These are phyloP conservation scores for Salvelinus fontinalis DNA, from an alignment of 2,113 vertebrate genomes.

Conservation along the genomic window DNA sequence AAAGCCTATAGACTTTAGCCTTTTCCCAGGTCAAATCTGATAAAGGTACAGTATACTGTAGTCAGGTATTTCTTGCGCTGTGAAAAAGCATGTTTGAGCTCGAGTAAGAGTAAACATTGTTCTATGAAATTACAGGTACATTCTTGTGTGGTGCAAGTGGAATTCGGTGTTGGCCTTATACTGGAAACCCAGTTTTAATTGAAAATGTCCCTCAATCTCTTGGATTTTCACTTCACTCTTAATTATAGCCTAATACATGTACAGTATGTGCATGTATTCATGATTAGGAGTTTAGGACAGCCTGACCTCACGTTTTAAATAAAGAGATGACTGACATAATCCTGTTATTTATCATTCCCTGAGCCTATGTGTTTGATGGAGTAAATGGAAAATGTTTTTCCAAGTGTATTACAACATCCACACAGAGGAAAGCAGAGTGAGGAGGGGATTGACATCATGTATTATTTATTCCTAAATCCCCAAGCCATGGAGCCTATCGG, in stretches of 20 bases:
- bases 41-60: too few species aligned
- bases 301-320: too few species aligned
- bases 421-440: slow-evolving; percentile 1
- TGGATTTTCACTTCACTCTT: neutral
- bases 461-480: slow-evolving; percentile 5
- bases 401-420: slow-evolving; percentile 4
- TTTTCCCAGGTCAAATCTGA: too few species aligned
- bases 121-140: neutral
- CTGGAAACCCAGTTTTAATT: too few species aligned
- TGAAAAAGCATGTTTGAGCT: slow-evolving; percentile 1
- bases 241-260: neutral
- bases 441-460: slow-evolving; percentile 2
- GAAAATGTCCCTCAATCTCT: too few species aligned
- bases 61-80: neutral
- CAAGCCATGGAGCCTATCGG: slow-evolving; percentile 10
- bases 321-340: neutral
- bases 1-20: too few species aligned
- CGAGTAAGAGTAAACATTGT: neutral
- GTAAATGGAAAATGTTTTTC: slow-evolving; percentile 23
- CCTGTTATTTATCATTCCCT: neutral
- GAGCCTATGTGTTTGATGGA: slow-evolving; percentile 29
- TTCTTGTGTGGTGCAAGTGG: too few species aligned
- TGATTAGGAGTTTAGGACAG: too few species aligned
- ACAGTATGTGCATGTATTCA: neutral
- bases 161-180: too few species aligned